phyloP scores from a whole-genome alignment of 1,140 invertebrate species.

The Drosophila melanogaster region Release_6_plus_ISO1_MT NT_037436.4:17051001-17051500 shows the following conservation, averaged over 20 bases:
- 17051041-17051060: no score
- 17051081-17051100: no score
- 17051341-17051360: constrained; percentile 61
- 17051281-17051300: constrained; percentile 33
- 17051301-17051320: constrained; percentile 71
- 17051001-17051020: no score
- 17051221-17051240: background rate
- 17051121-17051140: no score
- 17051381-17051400: constrained; percentile 75
- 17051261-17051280: constrained; percentile 2
- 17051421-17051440: constrained; percentile 93
- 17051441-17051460: constrained; percentile 92
- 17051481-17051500: constrained; percentile 20
- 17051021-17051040: no score
- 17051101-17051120: no score
- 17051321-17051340: constrained; percentile 71
- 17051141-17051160: no score
- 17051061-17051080: no score
- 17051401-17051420: constrained; percentile 85
- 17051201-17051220: background rate
- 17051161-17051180: background rate
- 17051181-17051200: background rate
- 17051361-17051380: constrained; percentile 64
- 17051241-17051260: no score
- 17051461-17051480: background rate